phyloP scores from a whole-genome alignment of 2,113 vertebrate genomes.

The Hippocampus comes region DNA sequence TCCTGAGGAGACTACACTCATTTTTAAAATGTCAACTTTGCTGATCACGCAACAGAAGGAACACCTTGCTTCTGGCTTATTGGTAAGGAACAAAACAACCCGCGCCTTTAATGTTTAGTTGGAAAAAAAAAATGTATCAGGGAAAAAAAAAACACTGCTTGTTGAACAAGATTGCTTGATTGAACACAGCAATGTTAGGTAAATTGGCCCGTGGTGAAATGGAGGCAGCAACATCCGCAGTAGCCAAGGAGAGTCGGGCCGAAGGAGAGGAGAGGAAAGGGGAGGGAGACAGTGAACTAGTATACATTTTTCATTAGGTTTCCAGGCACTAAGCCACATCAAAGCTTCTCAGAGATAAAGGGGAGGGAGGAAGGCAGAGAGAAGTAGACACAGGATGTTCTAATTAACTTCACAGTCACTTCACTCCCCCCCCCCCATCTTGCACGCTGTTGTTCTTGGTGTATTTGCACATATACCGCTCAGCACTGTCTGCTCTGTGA shows the following conservation, averaged over 20 bases:
- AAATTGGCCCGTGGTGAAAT: conserved; percentile 41
- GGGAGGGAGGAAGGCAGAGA: conserved; percentile 33
- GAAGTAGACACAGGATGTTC: conserved; percentile 73
- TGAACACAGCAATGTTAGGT: conserved; percentile 4
- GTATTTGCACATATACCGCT: conserved; percentile 40
- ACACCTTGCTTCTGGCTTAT: not conserved
- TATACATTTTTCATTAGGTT: conserved; percentile 82
- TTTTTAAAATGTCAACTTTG: conserved; percentile 4
- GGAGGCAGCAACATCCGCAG: conserved; percentile 41
- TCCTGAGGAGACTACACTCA: not conserved
- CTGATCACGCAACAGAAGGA: not conserved
- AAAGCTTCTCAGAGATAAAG: conserved; percentile 70
- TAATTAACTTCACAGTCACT: conserved; percentile 75
- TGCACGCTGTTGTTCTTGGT: conserved; percentile 35
- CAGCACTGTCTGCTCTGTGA: conserved; percentile 58
- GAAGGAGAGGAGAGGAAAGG: conserved; percentile 19
- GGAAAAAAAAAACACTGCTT: not conserved
- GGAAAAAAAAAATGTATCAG: not conserved
- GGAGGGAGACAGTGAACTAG: conserved; percentile 61
- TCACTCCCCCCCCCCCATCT: conserved; percentile 17
- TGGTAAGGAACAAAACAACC: not conserved
- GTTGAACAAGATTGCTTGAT: conserved; percentile 2
- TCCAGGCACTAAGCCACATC: conserved; percentile 77
- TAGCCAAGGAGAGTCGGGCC: conserved; percentile 18
- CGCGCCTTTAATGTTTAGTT: not conserved